phyloP scores from a whole-genome alignment of 2,797 vertebrate genomes.

The Ficedula albicollis region DNA sequence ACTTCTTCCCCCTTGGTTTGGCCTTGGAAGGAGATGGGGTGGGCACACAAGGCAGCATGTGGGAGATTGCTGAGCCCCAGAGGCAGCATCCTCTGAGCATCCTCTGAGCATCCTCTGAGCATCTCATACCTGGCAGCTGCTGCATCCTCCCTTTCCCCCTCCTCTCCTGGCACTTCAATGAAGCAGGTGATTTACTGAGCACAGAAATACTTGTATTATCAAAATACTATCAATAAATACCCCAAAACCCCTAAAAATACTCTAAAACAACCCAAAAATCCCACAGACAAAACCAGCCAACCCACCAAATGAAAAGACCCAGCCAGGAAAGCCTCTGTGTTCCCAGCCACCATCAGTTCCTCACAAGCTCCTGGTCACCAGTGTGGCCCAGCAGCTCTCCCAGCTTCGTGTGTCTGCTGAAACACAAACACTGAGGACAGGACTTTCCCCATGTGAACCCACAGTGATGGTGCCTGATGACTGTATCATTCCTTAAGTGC shows the following conservation, averaged over 20 bases:
- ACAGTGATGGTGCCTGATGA: background rate
- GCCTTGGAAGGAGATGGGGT: background rate
- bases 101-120: background rate
- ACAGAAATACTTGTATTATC: background rate
- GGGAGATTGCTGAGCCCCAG: background rate
- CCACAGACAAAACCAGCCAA: background rate
- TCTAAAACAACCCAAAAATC: background rate
- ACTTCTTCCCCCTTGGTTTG: background rate
- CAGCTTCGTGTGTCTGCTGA: background rate
- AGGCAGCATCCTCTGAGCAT: background rate
- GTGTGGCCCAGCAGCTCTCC: background rate
- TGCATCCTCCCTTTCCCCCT: background rate
- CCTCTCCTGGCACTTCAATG: accelerated
- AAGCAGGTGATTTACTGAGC: background rate
- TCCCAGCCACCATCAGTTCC: background rate
- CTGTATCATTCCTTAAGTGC: background rate
- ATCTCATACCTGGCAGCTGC: background rate
- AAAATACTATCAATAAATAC: background rate
- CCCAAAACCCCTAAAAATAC: background rate
- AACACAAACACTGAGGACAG: background rate
- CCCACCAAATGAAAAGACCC: background rate
- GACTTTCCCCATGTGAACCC: background rate
- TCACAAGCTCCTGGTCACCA: background rate
- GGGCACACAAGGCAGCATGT: background rate
- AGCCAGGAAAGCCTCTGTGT: background rate